Conservation (phyloP, 2,113 vertebrate species). For the Empidonax traillii region DNA sequence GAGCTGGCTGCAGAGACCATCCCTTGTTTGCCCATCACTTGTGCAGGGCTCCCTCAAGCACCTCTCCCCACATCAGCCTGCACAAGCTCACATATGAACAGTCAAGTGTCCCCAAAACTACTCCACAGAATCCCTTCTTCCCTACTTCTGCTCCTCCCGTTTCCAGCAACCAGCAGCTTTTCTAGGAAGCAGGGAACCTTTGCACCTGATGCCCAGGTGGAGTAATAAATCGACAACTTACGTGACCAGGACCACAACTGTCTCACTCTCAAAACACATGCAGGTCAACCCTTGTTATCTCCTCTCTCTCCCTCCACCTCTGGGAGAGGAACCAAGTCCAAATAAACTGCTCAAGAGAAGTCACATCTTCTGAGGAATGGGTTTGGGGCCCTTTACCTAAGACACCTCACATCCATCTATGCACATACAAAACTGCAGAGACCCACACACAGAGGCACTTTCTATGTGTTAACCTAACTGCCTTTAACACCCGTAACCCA, state of each 20-base stretch:
- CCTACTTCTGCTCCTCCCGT: background rate
- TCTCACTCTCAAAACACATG: background rate
- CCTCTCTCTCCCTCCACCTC: background rate
- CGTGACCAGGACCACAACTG: background rate
- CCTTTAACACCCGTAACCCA: no score
- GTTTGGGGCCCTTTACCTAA: background rate
- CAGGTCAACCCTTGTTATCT: background rate
- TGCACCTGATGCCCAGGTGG: no score
- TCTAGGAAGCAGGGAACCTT: background rate
- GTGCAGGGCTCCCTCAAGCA: background rate
- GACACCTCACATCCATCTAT: no score
- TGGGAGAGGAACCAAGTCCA: background rate
- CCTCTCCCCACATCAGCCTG: background rate
- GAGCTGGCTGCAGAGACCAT: no score
- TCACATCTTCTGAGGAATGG: background rate
- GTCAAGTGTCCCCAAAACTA: background rate
- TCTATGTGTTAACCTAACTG: background rate
- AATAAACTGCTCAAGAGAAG: background rate
- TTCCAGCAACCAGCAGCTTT: background rate
- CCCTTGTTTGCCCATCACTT: no score
- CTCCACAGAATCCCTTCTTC: background rate
- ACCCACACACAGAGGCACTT: background rate
- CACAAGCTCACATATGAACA: background rate
- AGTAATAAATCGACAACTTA: background rate
- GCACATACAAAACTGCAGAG: background rate